Evolutionary conservation across 1,140 invertebrate genomes (phyloP).

Genomic region (Rhopalosiphum padi): DNA sequence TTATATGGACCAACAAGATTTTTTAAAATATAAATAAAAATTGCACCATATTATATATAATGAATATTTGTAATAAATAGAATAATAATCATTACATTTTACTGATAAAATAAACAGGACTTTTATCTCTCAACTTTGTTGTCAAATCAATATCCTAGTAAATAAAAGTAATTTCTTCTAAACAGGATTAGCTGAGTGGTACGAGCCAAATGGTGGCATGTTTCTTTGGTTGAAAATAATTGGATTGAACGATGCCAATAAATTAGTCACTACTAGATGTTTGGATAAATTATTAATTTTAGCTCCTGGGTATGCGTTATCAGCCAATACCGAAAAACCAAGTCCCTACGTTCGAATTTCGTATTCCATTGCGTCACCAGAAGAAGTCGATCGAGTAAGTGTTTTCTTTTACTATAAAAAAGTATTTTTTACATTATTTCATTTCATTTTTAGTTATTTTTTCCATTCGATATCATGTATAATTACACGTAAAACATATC

Average conservation of each 20-base stretch:
- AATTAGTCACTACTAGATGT: conserved; percentile 74
- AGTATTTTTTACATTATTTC: neutral
- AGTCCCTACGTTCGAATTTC: conserved; percentile 74
- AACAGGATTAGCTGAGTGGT: conserved; percentile 72
- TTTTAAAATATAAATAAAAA: too few species aligned
- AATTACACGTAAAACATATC: too few species aligned
- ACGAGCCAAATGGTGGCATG: conserved; percentile 74
- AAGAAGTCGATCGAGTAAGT: conserved; percentile 71
- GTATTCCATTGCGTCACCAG: conserved; percentile 71
- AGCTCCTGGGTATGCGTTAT: conserved; percentile 75
- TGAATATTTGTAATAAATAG: neutral
- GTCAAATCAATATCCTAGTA: neutral
- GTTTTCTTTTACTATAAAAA: neutral
- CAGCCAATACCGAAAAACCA: conserved; percentile 68
- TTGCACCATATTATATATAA: too few species aligned
- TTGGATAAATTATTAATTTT: conserved; percentile 69
- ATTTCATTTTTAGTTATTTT: neutral
- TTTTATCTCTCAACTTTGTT: neutral
- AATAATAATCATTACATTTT: too few species aligned
- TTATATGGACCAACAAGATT: too few species aligned
- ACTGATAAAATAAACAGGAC: too few species aligned
- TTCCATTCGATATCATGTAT: too few species aligned
- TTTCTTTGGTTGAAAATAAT: conserved; percentile 79
- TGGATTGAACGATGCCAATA: conserved; percentile 73
- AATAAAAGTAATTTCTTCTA: neutral